Percentiles rank a stretch among this genome's conserved stretches.
These are phyloP conservation scores for Tetranychus truncatus DNA, from an alignment of 2,888 invertebrate species.

Conservation along the genomic window DNA sequence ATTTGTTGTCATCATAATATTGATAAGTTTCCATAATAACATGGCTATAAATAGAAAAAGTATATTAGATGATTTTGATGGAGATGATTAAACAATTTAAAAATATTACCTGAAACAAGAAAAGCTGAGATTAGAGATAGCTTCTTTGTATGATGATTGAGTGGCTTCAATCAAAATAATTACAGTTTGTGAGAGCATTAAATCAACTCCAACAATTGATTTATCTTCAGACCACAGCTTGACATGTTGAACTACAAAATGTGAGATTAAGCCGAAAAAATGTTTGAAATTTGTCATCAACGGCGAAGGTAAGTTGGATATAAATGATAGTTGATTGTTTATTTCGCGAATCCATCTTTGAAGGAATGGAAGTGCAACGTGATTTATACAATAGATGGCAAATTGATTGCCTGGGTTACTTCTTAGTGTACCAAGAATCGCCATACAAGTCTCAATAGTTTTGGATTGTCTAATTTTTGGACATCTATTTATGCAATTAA, in stretches of 20 bases:
- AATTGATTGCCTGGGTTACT: constrained; percentile 44
- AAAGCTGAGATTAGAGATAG: constrained; percentile 8
- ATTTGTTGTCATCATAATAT: neutral
- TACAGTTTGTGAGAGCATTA: constrained; percentile 17
- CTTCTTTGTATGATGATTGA: constrained; percentile 14
- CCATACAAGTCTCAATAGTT: constrained; percentile 67
- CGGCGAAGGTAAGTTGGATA: neutral
- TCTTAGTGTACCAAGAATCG: constrained; percentile 54
- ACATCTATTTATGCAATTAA: constrained; percentile 45
- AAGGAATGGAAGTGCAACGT: constrained; percentile 70
- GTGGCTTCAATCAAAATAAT: constrained; percentile 15
- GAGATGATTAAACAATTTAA: neutral
- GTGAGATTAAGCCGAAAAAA: constrained; percentile 77
- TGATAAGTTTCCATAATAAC: constrained; percentile 9
- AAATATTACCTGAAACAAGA: neutral
- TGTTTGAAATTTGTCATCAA: constrained; percentile 65
- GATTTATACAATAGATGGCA: constrained; percentile 45
- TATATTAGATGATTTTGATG: neutral
- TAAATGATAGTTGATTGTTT: constrained; percentile 20
- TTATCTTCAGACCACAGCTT: neutral
- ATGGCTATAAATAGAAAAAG: neutral
- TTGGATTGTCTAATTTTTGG: constrained; percentile 58
- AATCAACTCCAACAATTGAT: constrained; percentile 36
- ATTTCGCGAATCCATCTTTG: constrained; percentile 71
- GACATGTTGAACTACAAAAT: constrained; percentile 42